Percentiles rank a stretch among this genome's conserved stretches.
phyloP scores from a whole-genome alignment of 2,113 vertebrate species.

The Macheiramphus alcinus region DNA sequence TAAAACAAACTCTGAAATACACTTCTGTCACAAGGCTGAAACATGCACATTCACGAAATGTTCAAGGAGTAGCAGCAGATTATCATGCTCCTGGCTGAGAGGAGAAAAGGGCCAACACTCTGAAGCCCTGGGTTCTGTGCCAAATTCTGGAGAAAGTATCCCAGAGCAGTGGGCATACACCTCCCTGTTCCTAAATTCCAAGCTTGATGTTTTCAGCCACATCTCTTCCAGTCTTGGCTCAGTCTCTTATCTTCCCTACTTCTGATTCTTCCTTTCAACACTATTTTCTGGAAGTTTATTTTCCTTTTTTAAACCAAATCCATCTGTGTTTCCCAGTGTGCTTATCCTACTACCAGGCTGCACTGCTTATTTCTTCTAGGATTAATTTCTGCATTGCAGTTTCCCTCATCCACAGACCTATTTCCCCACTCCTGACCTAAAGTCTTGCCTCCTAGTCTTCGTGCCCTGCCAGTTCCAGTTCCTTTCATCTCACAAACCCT shows the following conservation, averaged over 20 bases:
- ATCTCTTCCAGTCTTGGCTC: neutral
- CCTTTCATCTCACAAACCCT: neutral
- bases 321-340: neutral
- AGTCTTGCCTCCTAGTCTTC: neutral
- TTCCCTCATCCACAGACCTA: neutral
- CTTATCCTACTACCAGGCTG: neutral
- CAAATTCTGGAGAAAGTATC: neutral
- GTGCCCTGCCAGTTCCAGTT: neutral
- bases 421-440: neutral
- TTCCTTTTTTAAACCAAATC: neutral
- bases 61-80: neutral
- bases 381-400: neutral
- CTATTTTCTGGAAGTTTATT: neutral
- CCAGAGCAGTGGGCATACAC: neutral
- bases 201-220: neutral
- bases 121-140: neutral
- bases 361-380: neutral
- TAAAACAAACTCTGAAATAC: conserved; percentile 4
- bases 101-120: neutral
- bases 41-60: neutral
- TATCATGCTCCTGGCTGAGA: neutral
- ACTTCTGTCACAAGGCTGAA: neutral
- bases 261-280: neutral
- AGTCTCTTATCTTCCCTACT: neutral
- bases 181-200: neutral